phyloP scores from a whole-genome alignment of 1,140 invertebrate species.

The Zaprionus ghesquierei region DNA sequence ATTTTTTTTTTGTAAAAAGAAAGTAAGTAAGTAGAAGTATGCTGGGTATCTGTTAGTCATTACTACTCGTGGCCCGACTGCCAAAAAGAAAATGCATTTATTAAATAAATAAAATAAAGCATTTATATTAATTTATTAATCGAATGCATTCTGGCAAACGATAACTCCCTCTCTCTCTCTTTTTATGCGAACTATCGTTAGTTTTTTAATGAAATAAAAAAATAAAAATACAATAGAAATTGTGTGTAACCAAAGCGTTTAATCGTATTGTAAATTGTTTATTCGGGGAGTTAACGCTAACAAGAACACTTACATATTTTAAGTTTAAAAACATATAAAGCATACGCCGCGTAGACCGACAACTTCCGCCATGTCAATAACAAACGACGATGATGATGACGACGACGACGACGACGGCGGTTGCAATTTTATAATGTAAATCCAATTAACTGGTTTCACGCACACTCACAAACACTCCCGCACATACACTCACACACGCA shows the following conservation, averaged over 20 bases:
- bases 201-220: background rate
- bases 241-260: too few relatives aligned
- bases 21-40: too few relatives aligned
- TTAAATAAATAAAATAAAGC: background rate
- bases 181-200: too few relatives aligned
- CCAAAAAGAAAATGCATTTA: background rate
- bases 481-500: slow-evolving; percentile 4
- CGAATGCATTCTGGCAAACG: background rate
- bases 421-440: slow-evolving; percentile 77
- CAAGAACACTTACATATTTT: background rate
- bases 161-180: background rate
- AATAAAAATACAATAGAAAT: too few relatives aligned
- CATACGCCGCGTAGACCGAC: slow-evolving; percentile 56
- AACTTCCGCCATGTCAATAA: slow-evolving; percentile 1
- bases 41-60: background rate
- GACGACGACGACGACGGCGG: slow-evolving; percentile 49
- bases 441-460: slow-evolving; percentile 70
- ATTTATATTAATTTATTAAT: background rate
- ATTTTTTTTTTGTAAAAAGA: too few relatives aligned
- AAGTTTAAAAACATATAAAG: slow-evolving; percentile 37
- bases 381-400: slow-evolving; percentile 42
- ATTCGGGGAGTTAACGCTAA: background rate
- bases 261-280: too few relatives aligned
- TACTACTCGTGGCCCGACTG: too few relatives aligned
- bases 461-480: background rate